phyloP scores from a whole-genome alignment of 1,140 invertebrate species.

The Scaptomyza hsui region DNA sequence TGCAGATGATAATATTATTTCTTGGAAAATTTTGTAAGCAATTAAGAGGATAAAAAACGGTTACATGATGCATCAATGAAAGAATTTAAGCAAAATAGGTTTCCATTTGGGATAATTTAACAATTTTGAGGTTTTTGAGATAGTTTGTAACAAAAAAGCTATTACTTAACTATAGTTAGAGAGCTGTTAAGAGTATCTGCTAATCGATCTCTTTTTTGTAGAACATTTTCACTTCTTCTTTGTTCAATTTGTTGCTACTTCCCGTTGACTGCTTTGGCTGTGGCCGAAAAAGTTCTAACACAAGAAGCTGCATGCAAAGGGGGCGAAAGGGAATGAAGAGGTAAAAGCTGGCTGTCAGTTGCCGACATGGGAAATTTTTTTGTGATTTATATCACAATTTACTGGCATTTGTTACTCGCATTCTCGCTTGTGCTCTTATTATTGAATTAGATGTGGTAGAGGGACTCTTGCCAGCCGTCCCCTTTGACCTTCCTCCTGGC shows the following conservation, averaged over 20 bases:
- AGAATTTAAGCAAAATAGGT: too few species aligned
- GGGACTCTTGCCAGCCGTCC: neutral
- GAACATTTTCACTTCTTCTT: neutral
- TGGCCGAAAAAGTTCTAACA: conserved; percentile 66
- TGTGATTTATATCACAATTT: conserved; percentile 81
- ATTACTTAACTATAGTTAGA: too few species aligned
- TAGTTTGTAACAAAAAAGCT: too few species aligned
- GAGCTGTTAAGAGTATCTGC: too few species aligned
- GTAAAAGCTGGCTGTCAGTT: conserved; percentile 51
- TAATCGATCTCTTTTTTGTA: too few species aligned
- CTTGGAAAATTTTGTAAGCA: neutral
- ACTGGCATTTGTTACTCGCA: conserved; percentile 62
- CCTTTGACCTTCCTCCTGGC: neutral
- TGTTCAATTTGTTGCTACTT: conserved; percentile 33
- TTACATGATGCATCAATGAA: too few species aligned
- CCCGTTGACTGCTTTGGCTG: conserved; percentile 20
- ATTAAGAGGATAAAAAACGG: too few species aligned
- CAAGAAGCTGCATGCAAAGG: neutral
- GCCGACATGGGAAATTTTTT: conserved; percentile 63
- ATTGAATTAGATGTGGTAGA: conserved; percentile 66
- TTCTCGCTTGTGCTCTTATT: conserved; percentile 42
- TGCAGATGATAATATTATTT: neutral
- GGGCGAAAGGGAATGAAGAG: too few species aligned
- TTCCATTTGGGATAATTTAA: too few species aligned
- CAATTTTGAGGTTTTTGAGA: too few species aligned